These are phyloP conservation scores for Tauraco hartlaubi DNA, from an alignment of 2,797 vertebrate genomes.

Conservation along the genomic window DNA sequence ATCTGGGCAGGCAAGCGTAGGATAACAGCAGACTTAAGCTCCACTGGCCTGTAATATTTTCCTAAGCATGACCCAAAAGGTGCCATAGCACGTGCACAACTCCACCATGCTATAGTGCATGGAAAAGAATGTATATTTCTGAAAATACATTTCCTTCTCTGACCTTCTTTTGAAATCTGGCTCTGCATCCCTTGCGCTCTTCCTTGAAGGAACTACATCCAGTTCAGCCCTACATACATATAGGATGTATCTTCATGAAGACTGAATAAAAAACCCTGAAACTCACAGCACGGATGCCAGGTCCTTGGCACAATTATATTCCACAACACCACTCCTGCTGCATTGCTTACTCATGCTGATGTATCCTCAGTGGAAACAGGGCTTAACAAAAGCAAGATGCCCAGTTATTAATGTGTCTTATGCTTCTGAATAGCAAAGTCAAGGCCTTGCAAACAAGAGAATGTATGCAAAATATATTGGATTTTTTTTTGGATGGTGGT, in stretches of 20 bases:
- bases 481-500: accelerated
- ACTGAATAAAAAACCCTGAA: accelerated
- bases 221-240: not conserved
- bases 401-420: not conserved
- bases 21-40: not conserved
- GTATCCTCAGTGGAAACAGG: not conserved
- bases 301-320: not conserved
- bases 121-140: not conserved
- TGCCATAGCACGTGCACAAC: not conserved
- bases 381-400: not conserved
- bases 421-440: not conserved
- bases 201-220: not conserved
- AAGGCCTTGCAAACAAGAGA: not conserved
- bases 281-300: not conserved
- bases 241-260: not conserved
- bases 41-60: not conserved
- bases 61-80: not conserved
- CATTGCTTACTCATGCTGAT: not conserved
- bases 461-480: not conserved
- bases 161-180: not conserved
- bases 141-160: not conserved
- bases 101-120: not conserved
- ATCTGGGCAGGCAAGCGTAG: not conserved
- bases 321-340: not conserved
- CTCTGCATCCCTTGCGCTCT: not conserved